Base-by-base conservation (phyloP, 2,888 invertebrate genomes). In the Caenorhabditis drosophilae region DNA sequence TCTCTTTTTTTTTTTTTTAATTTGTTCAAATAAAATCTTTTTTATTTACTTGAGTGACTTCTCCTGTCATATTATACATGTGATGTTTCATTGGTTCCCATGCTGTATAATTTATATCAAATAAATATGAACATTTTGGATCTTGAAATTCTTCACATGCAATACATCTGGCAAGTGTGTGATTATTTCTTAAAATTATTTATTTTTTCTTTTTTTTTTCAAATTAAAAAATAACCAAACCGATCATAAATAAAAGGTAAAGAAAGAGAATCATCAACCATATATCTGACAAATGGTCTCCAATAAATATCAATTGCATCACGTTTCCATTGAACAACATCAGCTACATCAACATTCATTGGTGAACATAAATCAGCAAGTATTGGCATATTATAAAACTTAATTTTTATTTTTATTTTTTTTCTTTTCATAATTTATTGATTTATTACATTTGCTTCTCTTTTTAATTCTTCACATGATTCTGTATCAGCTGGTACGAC, bases 71-170 rank as follows among this genome's bases (percentile, higher is more conserved):
- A 22, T 53, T 59, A 18, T 54, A 49, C 79, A 79, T 79, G 59
- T 79, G 79, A 55, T 79, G 78, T 16, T 66, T 52, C 68, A 78
- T 70, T 6, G 79, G 77, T 26, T 70, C 70, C 79, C 79, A 79
- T 38, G 75, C 77, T 12, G 57, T 56, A 48, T 78, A 73, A 57
- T 75, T 71, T 56, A 78, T 75, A 42, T 78, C 77, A 46, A 76
- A 77, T 4, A 79, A 70, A 56, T 76, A 73, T 16, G 75, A 67
- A 38, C 71, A 73, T 50, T 79, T 79, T 11, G 79, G 79, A 49
- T 79, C 79, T 49, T 76, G 75, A 45, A 71, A 73, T 42, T 78
- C 78, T 22, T 77, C 73, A 44, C 79, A 79, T 1, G 77, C 79
- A 23, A 79, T 78, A 60, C 79, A 79, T 40, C 67, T 54, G 6